phyloP scores from a whole-genome alignment of 2,888 invertebrate genomes.

The Agonopterix heracliana region DNA sequence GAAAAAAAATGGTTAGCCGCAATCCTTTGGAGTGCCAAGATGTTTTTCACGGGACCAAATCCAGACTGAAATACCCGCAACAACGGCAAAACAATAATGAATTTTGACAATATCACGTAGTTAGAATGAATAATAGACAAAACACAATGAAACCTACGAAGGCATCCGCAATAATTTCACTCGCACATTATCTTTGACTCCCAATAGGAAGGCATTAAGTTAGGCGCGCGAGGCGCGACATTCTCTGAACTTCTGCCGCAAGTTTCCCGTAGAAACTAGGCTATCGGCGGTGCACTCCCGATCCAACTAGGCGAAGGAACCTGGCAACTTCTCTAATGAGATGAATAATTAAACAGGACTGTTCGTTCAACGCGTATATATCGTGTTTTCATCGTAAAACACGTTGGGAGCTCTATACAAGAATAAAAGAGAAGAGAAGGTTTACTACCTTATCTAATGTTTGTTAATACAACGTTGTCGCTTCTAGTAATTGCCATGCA shows the following conservation, averaged over 20 bases:
- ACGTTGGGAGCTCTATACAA: neutral
- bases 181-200: constrained; percentile 29
- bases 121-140: no score
- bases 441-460: neutral
- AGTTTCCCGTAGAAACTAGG: constrained; percentile 50
- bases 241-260: constrained; percentile 44
- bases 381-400: constrained; percentile 12
- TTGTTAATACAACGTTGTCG: no score
- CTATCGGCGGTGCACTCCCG: constrained; percentile 52
- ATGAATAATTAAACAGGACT: constrained; percentile 66
- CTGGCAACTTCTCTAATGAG: constrained; percentile 66
- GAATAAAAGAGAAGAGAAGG: neutral
- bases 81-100: no score
- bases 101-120: no score
- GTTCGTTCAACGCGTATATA: constrained; percentile 23
- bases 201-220: constrained; percentile 41
- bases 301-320: constrained; percentile 48
- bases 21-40: no score
- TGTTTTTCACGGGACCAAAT: no score
- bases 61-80: no score
- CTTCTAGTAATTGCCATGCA: no score
- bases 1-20: no score
- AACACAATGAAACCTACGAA: no score
- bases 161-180: neutral
- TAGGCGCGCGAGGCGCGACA: constrained; percentile 40